A percentile compares a stretch with the other conserved stretches of the same genome.
Conservation (phyloP, 1,140 invertebrate genomes). For the Sinella curviseta region DNA sequence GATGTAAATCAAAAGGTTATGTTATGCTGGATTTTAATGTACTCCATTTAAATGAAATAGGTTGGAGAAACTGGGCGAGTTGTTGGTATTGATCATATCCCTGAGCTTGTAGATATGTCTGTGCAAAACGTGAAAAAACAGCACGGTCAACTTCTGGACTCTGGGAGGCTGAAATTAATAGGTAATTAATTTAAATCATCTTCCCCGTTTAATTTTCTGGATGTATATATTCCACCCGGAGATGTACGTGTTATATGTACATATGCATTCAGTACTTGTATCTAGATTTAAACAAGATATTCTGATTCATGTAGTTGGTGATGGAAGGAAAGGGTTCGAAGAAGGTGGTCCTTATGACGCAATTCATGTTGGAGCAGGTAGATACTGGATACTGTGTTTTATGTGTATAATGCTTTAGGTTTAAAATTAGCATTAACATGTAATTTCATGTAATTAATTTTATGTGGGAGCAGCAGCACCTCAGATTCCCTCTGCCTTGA, state of each 20-base stretch:
- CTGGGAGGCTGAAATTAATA: conserved; percentile 54
- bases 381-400: too few species aligned
- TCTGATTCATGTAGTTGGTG: conserved; percentile 56
- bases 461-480: conserved; percentile 44
- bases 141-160: conserved; percentile 54
- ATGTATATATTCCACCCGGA: neutral
- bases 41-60: conserved; percentile 47
- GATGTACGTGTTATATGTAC: neutral
- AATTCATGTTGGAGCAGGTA: conserved; percentile 68
- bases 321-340: conserved; percentile 62
- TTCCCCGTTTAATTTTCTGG: conserved; percentile 14
- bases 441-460: neutral
- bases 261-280: neutral
- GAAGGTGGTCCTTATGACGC: conserved; percentile 64
- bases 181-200: conserved; percentile 46
- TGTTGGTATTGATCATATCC: conserved; percentile 67
- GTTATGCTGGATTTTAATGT: too few species aligned
- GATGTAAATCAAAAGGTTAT: neutral
- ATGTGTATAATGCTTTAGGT: too few species aligned
- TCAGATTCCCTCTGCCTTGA: conserved; percentile 46
- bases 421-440: conserved; percentile 55
- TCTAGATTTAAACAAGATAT: neutral
- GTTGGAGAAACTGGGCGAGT: conserved; percentile 62
- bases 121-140: conserved; percentile 62
- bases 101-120: conserved; percentile 61